Evolutionary conservation across 2,797 vertebrate species (phyloP), one percentile per base, ranked within the genome.

Genomic region (Oryzias dopingdopingensis): DNA sequence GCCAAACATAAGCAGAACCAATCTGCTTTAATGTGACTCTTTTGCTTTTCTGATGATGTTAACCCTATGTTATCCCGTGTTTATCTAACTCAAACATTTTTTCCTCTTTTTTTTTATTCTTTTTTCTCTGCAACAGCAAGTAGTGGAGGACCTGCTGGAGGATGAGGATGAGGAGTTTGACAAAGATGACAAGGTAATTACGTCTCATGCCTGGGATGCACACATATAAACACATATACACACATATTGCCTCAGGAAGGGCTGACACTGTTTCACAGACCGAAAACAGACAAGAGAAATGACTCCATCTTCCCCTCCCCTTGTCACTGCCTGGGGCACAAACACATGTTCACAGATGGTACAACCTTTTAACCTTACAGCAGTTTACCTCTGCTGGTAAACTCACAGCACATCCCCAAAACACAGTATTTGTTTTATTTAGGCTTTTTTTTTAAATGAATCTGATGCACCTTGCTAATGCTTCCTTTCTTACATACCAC

Each of bases 131-230:
- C 81, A 79, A 77, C 86, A 94, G 94, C 93, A 97, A 94, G 95
- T 94, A 67, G 88, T 98, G 93, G 96, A 98, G 92, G 97, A 97
- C 93, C 93, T 98, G 88, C 85, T 99, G 86, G 94, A 95, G 92
- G 96, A 96, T 59, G 96, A 98, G 86, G 97, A 99, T 67, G 96
- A 99, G 90, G 97, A 98, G 79, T 95, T 94, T 92, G 97, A 98
- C 92, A 98, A 93, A 95, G 96, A 97, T 93, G 96, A 99, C 95
- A 99, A 97, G 96, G 97, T 99, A 97, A 96, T 96, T 95, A 96
- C 94, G 90, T 79, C 80, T 90, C 79, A 85, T 91, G 88, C 89
- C 90, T 90, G 79, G 89, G 90, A 79, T 69, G 42, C 57, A 57
- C 61, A 62, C 50, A 55, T 14, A 4, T 15, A 50, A 52, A 48